phyloP scores from a whole-genome alignment of 2,113 vertebrate species.

The Oreochromis tanganicae region DNA sequence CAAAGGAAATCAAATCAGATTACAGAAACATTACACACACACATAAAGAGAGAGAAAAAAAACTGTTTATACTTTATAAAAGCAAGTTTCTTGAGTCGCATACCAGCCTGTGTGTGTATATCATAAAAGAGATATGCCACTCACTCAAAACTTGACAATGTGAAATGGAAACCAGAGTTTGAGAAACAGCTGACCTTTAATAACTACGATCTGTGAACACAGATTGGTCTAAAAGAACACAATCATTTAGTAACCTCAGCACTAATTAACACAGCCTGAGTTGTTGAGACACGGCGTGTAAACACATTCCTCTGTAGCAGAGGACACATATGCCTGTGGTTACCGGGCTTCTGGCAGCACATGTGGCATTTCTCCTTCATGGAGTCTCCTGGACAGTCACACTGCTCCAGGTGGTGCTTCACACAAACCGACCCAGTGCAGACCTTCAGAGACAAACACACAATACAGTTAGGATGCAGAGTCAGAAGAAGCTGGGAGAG shows the following conservation, averaged over 20 bases:
- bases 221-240: background rate
- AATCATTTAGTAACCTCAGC: background rate
- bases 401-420: slow-evolving; percentile 66
- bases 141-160: background rate
- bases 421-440: slow-evolving; percentile 66
- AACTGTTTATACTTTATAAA: background rate
- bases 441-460: slow-evolving; percentile 29
- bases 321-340: background rate
- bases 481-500: background rate
- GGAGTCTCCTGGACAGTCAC: slow-evolving; percentile 64
- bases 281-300: background rate
- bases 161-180: background rate
- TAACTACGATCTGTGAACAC: background rate
- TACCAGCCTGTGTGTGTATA: background rate
- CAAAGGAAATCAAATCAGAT: background rate
- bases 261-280: slow-evolving; percentile 14
- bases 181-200: background rate
- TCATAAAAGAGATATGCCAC: background rate
- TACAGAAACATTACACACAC: background rate
- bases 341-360: slow-evolving; percentile 78
- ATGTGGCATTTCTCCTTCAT: slow-evolving; percentile 69
- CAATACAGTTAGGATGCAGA: background rate
- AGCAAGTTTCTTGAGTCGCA: background rate
- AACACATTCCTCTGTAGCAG: slow-evolving; percentile 34
- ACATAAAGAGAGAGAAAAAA: accelerated